These are phyloP conservation scores for Nasonovia ribisnigri DNA, from an alignment of 2,888 invertebrate species.

Conservation along the genomic window DNA sequence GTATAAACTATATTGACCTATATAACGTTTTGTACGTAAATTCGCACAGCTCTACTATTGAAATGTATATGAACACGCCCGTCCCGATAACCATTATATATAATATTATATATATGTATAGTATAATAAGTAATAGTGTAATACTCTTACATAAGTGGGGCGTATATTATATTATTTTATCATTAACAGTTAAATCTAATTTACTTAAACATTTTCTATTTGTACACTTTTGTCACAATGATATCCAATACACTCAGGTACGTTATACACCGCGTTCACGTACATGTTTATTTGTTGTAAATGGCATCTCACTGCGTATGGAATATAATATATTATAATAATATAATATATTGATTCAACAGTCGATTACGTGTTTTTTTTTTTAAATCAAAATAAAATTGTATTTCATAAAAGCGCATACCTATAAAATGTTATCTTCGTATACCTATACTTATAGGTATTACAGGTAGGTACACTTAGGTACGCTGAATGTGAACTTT, in stretches of 20 bases:
- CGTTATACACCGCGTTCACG: neutral
- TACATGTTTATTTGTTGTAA: neutral
- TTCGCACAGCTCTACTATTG: neutral
- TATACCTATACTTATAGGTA: neutral
- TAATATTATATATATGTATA: neutral
- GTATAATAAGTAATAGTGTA: neutral
- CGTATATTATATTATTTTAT: neutral
- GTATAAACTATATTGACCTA: constrained; percentile 3
- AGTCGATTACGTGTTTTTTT: neutral
- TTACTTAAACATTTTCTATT: neutral
- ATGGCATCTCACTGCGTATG: neutral
- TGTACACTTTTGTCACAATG: neutral
- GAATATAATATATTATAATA: neutral
- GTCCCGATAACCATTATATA: neutral
- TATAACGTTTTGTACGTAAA: neutral
- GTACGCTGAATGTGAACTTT: constrained; percentile 5
- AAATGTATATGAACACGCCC: neutral
- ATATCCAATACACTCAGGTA: neutral
- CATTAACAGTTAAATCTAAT: neutral
- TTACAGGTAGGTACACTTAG: too few species aligned
- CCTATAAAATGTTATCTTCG: neutral
- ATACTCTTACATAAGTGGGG: neutral
- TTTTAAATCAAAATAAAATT: neutral
- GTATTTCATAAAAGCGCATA: neutral
- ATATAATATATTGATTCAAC: neutral